Evolutionary conservation across 2,113 vertebrate species (phyloP), one percentile per base, ranked within the genome.

Genomic region (Saimiri boliviensis): DNA sequence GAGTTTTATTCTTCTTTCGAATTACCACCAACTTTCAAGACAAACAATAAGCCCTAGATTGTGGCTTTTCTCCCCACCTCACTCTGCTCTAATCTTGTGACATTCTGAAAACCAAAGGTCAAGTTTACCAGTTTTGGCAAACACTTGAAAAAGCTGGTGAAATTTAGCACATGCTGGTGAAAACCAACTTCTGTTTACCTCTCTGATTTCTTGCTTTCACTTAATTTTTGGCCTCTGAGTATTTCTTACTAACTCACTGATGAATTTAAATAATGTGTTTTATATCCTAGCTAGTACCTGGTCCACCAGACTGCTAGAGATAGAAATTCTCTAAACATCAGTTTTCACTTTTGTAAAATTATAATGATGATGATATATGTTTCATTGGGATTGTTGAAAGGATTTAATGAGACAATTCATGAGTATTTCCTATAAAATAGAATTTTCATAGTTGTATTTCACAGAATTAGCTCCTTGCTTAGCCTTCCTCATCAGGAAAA

Each of bases 331-430:
- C 23, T 45, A 45, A 84, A 52, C 25, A 3, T 93, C 47, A 42
- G 35, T 74, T 94, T 93, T 92, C 32, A 92, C n/a, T 86, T 95
- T 52, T 84, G 27, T 87, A 60, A 94, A 95, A 47, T 77, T 45
- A 23, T 71, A 86, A 77, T 54, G 70, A 40, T 87, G 63, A 60
- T 45, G 56, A 37, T 71, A 77, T 85, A 30, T 71, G 16, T 76
- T 60, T 88, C 30, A n/a, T 2, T 27, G 45, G 23, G 89, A 54
- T 73, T 79, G 17, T 13, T n/a, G 35, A 83, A 92, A 87, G 77
- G 19, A 47, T 73, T 49, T 45, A 21, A 27, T 52, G 60, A 60
- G 49, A 68, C 20, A 45, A 37, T 86, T 77, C 56, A n/a, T 32
- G 16, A 8, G 8, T 54, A 52, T 94, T 94, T 92, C 32, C 56